Conservation (phyloP, 92 coral and sea anemone species). For the Porites evermanni region DNA sequence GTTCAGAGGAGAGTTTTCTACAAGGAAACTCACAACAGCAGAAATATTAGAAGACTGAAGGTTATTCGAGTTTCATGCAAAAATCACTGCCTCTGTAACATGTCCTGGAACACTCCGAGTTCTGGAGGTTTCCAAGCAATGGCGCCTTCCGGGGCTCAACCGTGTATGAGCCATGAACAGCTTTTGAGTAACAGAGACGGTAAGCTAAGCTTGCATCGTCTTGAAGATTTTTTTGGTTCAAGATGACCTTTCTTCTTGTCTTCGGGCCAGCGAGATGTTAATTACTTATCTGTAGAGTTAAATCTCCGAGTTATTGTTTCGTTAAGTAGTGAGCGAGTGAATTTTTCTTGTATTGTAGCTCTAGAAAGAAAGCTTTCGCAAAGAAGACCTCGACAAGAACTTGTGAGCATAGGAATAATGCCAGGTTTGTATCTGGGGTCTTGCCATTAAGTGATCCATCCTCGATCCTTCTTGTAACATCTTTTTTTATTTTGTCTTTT, state of each 20-base stretch:
- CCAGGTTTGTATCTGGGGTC: conserved; percentile 73
- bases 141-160: conserved; percentile 4
- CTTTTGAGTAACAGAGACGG: conserved; percentile 91
- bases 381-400: conserved; percentile 91
- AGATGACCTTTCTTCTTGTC: conserved; percentile 16
- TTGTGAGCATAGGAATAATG: conserved; percentile 96
- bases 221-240: conserved; percentile 19
- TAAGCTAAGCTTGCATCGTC: conserved; percentile 38
- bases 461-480: not conserved
- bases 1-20: conserved; percentile 36
- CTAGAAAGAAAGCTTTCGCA: conserved; percentile 91
- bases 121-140: conserved; percentile 28
- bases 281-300: not conserved
- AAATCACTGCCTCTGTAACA: conserved; percentile 3
- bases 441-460: not conserved
- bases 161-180: conserved; percentile 75
- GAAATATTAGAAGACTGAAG: not conserved
- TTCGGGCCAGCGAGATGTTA: conserved; percentile 11
- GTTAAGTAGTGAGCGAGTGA: not conserved
- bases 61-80: conserved; percentile 2
- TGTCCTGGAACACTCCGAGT: conserved; percentile 42
- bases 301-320: not conserved
- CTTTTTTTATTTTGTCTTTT: conserved; percentile 46
- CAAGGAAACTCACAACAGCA: conserved; percentile 27
- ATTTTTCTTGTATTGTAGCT: conserved; percentile 63